Evolutionary conservation across 2,888 invertebrate genomes (phyloP).

Genomic region (Gortyna flavago): DNA sequence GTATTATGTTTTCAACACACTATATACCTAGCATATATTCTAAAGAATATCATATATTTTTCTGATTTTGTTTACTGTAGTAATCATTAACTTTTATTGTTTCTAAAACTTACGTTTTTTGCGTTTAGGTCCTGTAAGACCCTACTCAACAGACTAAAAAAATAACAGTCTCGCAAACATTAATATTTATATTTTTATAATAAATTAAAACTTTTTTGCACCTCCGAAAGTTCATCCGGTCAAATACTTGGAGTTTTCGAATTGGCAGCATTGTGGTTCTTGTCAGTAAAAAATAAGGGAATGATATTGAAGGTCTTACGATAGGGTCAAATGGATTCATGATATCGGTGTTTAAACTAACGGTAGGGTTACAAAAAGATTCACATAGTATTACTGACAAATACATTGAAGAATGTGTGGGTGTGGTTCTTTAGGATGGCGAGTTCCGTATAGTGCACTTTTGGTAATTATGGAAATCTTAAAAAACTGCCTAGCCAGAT

Average conservation of each 20-base stretch:
- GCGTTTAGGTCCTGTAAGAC: no score
- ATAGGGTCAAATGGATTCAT: slow-evolving; percentile 22
- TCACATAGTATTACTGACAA: background rate
- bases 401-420: background rate
- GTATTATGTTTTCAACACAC: no score
- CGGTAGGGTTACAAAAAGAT: slow-evolving; percentile 15
- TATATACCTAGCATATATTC: no score
- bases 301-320: slow-evolving; percentile 12
- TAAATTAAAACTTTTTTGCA: slow-evolving; percentile 26
- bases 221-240: slow-evolving; percentile 33
- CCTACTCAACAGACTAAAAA: background rate
- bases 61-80: no score
- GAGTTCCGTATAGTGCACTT: slow-evolving; percentile 1
- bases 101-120: no score
- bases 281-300: slow-evolving; percentile 5
- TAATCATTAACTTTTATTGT: no score
- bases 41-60: no score
- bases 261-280: background rate
- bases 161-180: slow-evolving; percentile 12
- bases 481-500: background rate
- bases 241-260: slow-evolving; percentile 27
- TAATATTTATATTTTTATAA: background rate
- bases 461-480: background rate
- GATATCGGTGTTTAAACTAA: slow-evolving; percentile 2
- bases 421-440: background rate